Conservation (phyloP, 2,797 vertebrate species). For the Sebastes oblongus region DNA sequence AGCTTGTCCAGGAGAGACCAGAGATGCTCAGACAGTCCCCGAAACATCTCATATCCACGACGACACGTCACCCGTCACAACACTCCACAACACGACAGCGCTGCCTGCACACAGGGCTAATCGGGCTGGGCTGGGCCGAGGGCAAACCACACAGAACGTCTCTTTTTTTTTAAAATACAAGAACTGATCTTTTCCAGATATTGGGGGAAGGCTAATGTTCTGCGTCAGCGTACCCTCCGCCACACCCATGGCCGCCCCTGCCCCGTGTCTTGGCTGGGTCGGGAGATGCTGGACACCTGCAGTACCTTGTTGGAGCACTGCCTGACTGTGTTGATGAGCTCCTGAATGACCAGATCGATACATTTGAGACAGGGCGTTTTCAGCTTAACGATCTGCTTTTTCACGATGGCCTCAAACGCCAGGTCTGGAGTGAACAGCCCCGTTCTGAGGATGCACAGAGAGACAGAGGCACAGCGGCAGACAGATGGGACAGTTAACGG, state of each 20-base stretch:
- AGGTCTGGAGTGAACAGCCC: constrained; percentile 98
- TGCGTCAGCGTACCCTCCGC: constrained; percentile 58
- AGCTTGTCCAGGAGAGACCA: constrained; percentile 70
- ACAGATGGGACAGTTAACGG: constrained; percentile 73
- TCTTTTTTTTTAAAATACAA: not conserved
- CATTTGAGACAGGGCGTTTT: constrained; percentile 98
- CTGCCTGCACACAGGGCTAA: constrained; percentile 69
- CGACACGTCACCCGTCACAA: constrained; percentile 78
- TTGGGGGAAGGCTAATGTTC: constrained; percentile 12
- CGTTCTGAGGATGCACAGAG: constrained; percentile 87
- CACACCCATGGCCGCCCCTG: constrained; percentile 36
- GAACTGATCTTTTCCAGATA: not conserved
- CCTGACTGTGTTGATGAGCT: constrained; percentile 97
- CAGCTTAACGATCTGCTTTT: constrained; percentile 99
- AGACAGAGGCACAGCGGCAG: constrained; percentile 73
- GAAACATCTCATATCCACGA: constrained; percentile 71
- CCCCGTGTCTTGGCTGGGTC: constrained; percentile 67
- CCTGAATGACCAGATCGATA: constrained; percentile 98
- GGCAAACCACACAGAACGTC: constrained; percentile 55
- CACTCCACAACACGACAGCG: constrained; percentile 82
- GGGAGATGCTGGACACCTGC: constrained; percentile 77
- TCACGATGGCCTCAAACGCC: constrained; percentile 98
- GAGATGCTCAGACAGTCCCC: constrained; percentile 64
- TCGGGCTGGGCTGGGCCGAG: constrained; percentile 50
- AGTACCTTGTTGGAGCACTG: constrained; percentile 97